These are phyloP conservation scores for Verasper variegatus DNA, from an alignment of 2,113 vertebrate species.

Conservation along the genomic window DNA sequence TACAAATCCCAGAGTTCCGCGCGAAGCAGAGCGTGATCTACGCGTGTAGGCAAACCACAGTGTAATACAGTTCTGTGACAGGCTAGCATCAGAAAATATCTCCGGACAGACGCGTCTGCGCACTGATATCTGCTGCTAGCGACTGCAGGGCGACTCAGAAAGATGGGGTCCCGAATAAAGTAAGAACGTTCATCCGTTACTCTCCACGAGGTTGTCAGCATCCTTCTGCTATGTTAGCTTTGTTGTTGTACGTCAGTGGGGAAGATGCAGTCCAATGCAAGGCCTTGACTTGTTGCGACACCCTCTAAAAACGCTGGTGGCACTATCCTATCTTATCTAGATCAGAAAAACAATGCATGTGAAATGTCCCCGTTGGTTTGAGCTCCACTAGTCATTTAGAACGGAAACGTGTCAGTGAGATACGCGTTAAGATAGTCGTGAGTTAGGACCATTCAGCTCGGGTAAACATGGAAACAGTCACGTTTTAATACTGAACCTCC, in stretches of 20 bases:
- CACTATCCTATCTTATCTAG: neutral
- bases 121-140: conserved; percentile 23
- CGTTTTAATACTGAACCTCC: neutral
- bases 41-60: conserved; percentile 71
- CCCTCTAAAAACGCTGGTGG: conserved; percentile 36
- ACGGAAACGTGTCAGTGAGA: neutral
- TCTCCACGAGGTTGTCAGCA: neutral
- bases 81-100: conserved; percentile 59
- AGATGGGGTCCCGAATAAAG: conserved; percentile 84
- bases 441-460: no score
- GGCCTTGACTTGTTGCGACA: conserved; percentile 80
- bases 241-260: conserved; percentile 31
- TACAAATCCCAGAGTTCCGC: conserved; percentile 69
- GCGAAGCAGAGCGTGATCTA: conserved; percentile 48
- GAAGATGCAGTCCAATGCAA: conserved; percentile 10
- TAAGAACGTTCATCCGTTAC: conserved; percentile 58
- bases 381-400: neutral
- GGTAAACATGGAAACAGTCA: neutral
- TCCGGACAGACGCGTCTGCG: conserved; percentile 55
- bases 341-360: neutral
- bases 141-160: conserved; percentile 36
- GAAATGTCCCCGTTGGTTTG: neutral
- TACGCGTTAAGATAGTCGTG: neutral
- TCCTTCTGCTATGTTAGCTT: conserved; percentile 12
- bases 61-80: conserved; percentile 68